Conservation (phyloP, 2,113 vertebrate species). For the Raja brachyura region DNA sequence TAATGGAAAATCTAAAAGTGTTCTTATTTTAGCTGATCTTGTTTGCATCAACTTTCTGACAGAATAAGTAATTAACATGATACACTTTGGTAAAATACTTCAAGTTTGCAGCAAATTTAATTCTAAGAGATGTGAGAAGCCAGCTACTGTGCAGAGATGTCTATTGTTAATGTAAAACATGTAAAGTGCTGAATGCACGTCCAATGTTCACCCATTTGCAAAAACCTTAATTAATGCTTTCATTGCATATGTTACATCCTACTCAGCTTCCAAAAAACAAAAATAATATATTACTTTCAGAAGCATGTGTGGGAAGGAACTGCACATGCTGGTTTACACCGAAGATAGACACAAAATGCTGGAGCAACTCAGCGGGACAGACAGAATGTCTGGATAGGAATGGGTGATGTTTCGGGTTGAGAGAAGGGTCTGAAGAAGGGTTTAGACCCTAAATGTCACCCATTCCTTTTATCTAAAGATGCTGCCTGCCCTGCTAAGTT, state of each 20-base stretch:
- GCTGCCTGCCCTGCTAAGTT: too few species aligned
- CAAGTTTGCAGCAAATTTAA: not conserved
- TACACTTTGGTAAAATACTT: not conserved
- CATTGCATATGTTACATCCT: not conserved
- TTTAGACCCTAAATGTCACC: too few species aligned
- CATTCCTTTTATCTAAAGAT: too few species aligned
- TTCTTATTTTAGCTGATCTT: not conserved
- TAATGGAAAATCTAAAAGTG: not conserved
- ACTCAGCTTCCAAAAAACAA: not conserved
- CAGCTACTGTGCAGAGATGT: too few species aligned
- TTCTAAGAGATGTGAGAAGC: not conserved
- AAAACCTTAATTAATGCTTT: not conserved
- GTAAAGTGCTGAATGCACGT: not conserved
- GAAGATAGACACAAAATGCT: too few species aligned
- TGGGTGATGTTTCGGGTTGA: too few species aligned
- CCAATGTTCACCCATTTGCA: not conserved
- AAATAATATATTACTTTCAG: not conserved
- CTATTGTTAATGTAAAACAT: not conserved
- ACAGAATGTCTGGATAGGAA: too few species aligned
- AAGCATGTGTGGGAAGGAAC: too few species aligned
- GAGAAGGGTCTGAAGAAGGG: too few species aligned
- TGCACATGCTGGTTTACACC: too few species aligned
- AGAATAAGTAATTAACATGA: not conserved
- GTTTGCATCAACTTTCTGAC: slow-evolving; percentile 19
- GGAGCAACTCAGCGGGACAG: too few species aligned